Evolutionary conservation across 30 jellyfish, hydroid and myxozoan genomes (phyloP).

Genomic region (Cassiopea andromeda): DNA sequence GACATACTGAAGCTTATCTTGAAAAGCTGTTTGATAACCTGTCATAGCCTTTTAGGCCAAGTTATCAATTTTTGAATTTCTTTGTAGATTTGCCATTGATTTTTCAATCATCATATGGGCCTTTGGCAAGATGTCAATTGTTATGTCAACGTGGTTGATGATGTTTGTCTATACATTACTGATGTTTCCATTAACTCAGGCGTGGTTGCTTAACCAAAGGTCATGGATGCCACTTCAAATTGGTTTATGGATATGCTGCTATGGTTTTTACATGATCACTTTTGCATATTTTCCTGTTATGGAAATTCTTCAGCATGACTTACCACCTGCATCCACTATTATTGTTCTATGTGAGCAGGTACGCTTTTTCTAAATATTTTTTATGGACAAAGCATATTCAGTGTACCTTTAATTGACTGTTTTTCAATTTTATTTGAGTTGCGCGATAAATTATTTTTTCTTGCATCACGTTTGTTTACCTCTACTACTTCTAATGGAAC

Average conservation of each 20-base stretch:
- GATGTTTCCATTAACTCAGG: conserved; percentile 66
- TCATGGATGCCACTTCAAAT: conserved; percentile 76
- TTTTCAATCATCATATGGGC: conserved; percentile 83
- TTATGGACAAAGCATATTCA: too few species aligned
- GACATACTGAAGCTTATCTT: too few species aligned
- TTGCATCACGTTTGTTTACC: too few species aligned
- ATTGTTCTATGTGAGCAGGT: conserved; percentile 84
- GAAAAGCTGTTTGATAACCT: too few species aligned
- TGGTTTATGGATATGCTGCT: conserved; percentile 64
- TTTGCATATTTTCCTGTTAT: conserved; percentile 78
- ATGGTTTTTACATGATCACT: conserved; percentile 66
- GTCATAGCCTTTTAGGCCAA: too few species aligned
- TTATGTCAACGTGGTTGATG: conserved; percentile 73
- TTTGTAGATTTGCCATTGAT: conserved; percentile 66
- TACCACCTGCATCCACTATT: conserved; percentile 86
- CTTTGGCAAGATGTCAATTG: conserved; percentile 73
- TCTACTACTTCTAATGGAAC: too few species aligned
- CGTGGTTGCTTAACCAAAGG: conserved; percentile 65
- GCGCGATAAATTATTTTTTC: too few species aligned
- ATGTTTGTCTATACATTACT: conserved; percentile 70
- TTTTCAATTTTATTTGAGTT: too few species aligned
- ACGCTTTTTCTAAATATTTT: background rate
- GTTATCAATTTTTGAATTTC: background rate
- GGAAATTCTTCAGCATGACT: conserved; percentile 34
- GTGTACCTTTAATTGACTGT: too few species aligned